Conservation (phyloP, 2,797 vertebrate genomes). For the Coracias cyanogaster region DNA sequence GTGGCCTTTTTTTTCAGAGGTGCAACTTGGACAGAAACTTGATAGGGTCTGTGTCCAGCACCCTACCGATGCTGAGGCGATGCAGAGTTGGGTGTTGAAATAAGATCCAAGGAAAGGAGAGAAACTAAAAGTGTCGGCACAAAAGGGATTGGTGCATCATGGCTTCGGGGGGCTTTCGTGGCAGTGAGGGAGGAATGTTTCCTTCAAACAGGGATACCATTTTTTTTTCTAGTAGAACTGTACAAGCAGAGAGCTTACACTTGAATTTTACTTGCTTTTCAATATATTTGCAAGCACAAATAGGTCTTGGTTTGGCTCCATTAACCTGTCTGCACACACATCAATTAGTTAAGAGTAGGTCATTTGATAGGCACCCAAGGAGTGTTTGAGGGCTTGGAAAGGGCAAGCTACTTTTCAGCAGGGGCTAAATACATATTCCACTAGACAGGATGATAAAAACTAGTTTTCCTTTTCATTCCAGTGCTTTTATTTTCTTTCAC, state of each 20-base stretch:
- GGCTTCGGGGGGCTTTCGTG: fast-evolving
- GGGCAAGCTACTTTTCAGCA: neutral
- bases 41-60: neutral
- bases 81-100: neutral
- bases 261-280: neutral
- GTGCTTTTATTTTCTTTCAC: neutral
- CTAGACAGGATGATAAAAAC: neutral
- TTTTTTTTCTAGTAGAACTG: neutral
- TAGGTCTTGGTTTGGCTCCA: neutral
- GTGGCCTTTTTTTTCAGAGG: neutral
- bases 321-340: neutral
- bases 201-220: neutral
- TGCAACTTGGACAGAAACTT: neutral
- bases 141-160: neutral
- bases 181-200: neutral
- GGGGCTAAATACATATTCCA: neutral
- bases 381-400: neutral
- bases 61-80: neutral
- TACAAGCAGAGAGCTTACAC: neutral
- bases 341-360: neutral
- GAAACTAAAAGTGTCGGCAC: fast-evolving
- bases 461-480: neutral
- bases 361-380: neutral
- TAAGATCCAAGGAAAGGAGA: neutral
- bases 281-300: neutral